phyloP scores from a whole-genome alignment of 2,797 vertebrate genomes.

The Scomberomorus guttatus region DNA sequence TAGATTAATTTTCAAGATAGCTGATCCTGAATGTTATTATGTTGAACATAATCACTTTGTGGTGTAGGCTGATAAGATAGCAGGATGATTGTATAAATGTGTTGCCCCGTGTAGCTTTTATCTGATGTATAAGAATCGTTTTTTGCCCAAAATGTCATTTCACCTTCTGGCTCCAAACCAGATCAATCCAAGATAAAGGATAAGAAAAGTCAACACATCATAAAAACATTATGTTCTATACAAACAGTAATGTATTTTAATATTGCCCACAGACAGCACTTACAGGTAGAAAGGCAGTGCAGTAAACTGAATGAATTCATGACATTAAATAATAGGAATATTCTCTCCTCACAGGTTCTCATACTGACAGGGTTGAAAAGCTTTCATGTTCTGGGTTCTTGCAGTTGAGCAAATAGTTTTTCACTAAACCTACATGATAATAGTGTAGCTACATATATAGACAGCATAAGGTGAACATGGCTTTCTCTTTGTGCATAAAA shows the following conservation, averaged over 20 bases:
- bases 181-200: background rate
- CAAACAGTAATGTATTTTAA: background rate
- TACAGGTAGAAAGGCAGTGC: background rate
- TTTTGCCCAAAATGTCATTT: background rate
- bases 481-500: slow-evolving; percentile 18
- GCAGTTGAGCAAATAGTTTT: slow-evolving; percentile 8
- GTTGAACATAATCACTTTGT: background rate
- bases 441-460: background rate
- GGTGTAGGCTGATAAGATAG: background rate
- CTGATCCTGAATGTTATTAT: background rate
- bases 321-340: background rate
- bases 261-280: background rate
- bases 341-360: background rate
- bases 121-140: background rate
- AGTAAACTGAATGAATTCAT: background rate
- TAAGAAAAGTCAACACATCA: background rate
- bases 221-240: background rate
- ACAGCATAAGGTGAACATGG: slow-evolving; percentile 7
- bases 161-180: background rate
- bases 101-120: background rate
- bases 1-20: background rate
- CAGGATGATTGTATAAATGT: background rate
- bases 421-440: background rate
- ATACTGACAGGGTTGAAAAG: background rate
- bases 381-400: background rate